These are phyloP conservation scores for Germaria angustata DNA, from an alignment of 2,888 invertebrate species.

Conservation along the genomic window DNA sequence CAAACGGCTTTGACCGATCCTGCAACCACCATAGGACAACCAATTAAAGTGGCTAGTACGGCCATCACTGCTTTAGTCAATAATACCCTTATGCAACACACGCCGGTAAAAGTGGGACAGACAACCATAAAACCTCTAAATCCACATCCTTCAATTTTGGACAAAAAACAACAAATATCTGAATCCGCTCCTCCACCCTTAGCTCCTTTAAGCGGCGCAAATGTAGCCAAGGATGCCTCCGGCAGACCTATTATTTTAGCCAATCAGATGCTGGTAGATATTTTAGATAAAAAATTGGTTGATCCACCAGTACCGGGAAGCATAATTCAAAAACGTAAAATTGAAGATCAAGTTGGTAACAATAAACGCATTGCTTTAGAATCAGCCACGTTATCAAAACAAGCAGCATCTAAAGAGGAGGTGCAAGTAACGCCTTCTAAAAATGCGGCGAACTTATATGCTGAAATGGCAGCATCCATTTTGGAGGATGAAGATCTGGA, in stretches of 20 bases:
- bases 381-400: too few relatives aligned
- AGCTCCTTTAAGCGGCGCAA: conserved; percentile 78
- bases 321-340: conserved; percentile 69
- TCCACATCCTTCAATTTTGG: conserved; percentile 71
- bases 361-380: conserved; percentile 81
- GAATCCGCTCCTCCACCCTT: conserved; percentile 78
- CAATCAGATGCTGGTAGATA: conserved; percentile 91
- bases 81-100: conserved; percentile 78
- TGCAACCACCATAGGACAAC: conserved; percentile 70
- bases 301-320: conserved; percentile 70
- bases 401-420: conserved; percentile 69
- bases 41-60: conserved; percentile 76
- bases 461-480: conserved; percentile 91
- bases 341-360: conserved; percentile 74
- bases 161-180: conserved; percentile 75
- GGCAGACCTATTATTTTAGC: conserved; percentile 76
- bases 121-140: conserved; percentile 79
- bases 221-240: conserved; percentile 81
- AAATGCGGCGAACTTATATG: conserved; percentile 91
- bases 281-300: conserved; percentile 87
- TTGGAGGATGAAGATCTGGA: conserved; percentile 88
- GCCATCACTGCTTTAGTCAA: conserved; percentile 79
- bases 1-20: conserved; percentile 67
- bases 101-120: conserved; percentile 78
- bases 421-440: conserved; percentile 82